Conservation (phyloP, 1,140 invertebrate species). For the Lucilia cuprina region DNA sequence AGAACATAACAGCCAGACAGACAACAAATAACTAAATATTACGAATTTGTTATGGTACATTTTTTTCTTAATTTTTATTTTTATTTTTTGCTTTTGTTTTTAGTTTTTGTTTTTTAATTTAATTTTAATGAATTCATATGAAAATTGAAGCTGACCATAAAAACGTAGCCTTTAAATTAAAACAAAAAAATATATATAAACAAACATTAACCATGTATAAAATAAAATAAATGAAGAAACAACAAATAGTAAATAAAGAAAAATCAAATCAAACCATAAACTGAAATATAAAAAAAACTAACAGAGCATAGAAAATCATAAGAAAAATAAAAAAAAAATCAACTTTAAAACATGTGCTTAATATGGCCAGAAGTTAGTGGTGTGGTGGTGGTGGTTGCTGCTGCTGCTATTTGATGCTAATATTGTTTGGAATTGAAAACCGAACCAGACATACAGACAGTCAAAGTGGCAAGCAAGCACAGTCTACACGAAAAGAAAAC, state of each 20-base stretch:
- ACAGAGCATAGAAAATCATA: conserved; percentile 17
- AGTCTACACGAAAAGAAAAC: too few species aligned
- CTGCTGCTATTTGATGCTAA: neutral
- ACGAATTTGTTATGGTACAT: neutral
- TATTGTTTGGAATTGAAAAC: neutral
- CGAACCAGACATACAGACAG: neutral
- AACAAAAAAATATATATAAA: neutral
- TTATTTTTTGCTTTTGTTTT: neutral
- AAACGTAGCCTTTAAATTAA: neutral
- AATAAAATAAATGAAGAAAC: neutral
- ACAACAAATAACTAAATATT: neutral
- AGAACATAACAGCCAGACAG: neutral
- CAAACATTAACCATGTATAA: neutral
- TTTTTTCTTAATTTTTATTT: neutral
- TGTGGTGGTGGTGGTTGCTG: too few species aligned
- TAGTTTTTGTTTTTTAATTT: conserved; percentile 6
- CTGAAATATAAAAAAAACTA: neutral
- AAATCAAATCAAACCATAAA: conserved; percentile 9
- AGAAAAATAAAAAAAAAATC: conserved; percentile 10
- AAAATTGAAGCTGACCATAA: conserved; percentile 7
- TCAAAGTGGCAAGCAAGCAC: neutral
- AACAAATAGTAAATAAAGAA: neutral
- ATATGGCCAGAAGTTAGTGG: neutral
- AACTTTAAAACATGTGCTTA: neutral
- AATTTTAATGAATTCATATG: neutral